Evolutionary conservation across 2,113 vertebrate genomes (phyloP).

Genomic region (Coturnix japonica): DNA sequence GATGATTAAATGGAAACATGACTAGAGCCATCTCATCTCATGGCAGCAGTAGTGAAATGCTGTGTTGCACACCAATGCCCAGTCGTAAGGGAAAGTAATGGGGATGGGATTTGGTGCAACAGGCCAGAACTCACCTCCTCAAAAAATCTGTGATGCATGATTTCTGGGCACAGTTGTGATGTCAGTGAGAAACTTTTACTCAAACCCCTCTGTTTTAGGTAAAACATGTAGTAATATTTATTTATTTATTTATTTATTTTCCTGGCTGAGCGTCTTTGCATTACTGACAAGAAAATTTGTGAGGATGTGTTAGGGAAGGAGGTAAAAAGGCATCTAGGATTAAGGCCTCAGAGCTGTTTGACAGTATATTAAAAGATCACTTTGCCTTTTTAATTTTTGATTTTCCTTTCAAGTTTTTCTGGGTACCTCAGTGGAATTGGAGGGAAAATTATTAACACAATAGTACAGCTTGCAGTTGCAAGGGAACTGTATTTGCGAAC

Average conservation of each 20-base stretch:
- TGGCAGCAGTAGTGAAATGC: background rate
- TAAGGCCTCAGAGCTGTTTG: conserved; percentile 42
- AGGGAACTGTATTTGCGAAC: conserved; percentile 16
- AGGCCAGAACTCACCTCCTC: background rate
- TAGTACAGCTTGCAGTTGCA: conserved; percentile 18
- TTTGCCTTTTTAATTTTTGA: conserved; percentile 65
- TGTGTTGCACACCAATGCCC: background rate
- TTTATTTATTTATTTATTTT: background rate
- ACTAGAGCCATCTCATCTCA: background rate
- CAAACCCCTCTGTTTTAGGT: background rate
- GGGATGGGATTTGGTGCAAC: background rate
- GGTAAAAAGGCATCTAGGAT: conserved; percentile 30
- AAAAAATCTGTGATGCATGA: background rate
- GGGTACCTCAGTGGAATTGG: conserved; percentile 18
- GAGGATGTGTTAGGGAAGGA: background rate
- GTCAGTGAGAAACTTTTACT: background rate
- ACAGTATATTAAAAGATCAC: conserved; percentile 55
- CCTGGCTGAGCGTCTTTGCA: conserved; percentile 18
- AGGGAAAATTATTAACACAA: conserved; percentile 54
- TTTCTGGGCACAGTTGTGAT: background rate
- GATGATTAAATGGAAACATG: background rate
- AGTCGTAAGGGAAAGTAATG: background rate
- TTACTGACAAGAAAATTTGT: conserved; percentile 9
- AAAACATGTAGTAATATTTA: background rate
- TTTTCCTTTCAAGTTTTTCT: conserved; percentile 65